These are phyloP conservation scores for Slavum lentiscoides DNA, from an alignment of 2,888 invertebrate species.

Conservation along the genomic window DNA sequence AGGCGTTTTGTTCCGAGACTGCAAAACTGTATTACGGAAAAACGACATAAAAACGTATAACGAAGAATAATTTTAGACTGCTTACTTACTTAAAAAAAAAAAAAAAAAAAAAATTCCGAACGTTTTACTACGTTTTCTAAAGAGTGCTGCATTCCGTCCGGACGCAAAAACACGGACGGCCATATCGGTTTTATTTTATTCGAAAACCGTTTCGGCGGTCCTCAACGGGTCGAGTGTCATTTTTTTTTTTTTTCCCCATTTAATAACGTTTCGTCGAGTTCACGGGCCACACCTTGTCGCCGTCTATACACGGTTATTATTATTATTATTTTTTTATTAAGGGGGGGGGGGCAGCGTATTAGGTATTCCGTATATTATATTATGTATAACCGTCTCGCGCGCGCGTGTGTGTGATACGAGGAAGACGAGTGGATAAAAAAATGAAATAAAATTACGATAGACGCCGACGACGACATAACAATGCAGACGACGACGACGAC, in stretches of 20 bases:
- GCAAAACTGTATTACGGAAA: no score
- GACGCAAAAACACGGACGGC: no score
- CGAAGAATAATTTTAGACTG: no score
- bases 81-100: no score
- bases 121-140: no score
- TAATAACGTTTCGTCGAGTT: constrained; percentile 34
- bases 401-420: not conserved
- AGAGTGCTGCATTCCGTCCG: no score
- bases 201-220: no score
- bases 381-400: not conserved
- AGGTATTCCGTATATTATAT: constrained; percentile 9
- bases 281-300: constrained; percentile 39
- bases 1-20: no score
- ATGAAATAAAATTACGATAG: constrained; percentile 4
- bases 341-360: constrained; percentile 32
- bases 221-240: not conserved
- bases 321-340: constrained; percentile 23
- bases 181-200: no score
- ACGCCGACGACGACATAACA: constrained; percentile 41
- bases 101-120: no score
- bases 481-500: constrained; percentile 17
- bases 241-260: not conserved
- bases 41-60: no score
- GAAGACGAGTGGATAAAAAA: constrained; percentile 12
- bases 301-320: constrained; percentile 4